Conservation (phyloP, 2,113 vertebrate genomes). For the Anguilla rostrata region DNA sequence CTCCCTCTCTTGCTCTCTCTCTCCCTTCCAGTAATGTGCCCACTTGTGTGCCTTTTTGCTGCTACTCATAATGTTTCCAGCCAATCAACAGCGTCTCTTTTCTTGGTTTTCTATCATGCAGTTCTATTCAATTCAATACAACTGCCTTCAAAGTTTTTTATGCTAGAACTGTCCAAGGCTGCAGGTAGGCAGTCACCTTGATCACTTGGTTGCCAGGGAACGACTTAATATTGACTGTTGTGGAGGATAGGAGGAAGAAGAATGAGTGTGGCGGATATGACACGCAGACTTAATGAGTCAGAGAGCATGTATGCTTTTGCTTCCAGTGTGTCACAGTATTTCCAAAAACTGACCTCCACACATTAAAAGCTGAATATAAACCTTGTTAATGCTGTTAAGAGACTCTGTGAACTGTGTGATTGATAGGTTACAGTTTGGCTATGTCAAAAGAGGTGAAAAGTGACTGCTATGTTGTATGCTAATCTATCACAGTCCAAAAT, state of each 20-base stretch:
- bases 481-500: neutral
- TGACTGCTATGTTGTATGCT: neutral
- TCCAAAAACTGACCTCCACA: neutral
- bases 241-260: neutral
- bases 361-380: neutral
- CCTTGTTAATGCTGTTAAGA: neutral
- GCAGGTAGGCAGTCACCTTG: constrained; percentile 25
- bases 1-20: too few species aligned
- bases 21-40: neutral
- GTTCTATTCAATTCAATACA: constrained; percentile 44
- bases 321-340: neutral
- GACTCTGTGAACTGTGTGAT: neutral
- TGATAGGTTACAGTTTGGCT: neutral
- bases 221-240: constrained; percentile 26
- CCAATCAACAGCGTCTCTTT: constrained; percentile 5
- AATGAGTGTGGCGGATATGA: neutral
- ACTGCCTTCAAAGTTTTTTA: constrained; percentile 27
- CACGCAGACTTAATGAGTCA: neutral
- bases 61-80: constrained; percentile 21
- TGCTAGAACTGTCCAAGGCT: constrained; percentile 34
- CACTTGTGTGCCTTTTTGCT: neutral
- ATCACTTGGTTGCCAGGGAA: constrained; percentile 36
- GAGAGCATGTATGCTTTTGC: neutral
- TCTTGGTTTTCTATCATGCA: constrained; percentile 2
- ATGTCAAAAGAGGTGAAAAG: too few species aligned